Evolutionary conservation across 2,113 vertebrate species (phyloP).

Genomic region (Ctenodactylus gundi): DNA sequence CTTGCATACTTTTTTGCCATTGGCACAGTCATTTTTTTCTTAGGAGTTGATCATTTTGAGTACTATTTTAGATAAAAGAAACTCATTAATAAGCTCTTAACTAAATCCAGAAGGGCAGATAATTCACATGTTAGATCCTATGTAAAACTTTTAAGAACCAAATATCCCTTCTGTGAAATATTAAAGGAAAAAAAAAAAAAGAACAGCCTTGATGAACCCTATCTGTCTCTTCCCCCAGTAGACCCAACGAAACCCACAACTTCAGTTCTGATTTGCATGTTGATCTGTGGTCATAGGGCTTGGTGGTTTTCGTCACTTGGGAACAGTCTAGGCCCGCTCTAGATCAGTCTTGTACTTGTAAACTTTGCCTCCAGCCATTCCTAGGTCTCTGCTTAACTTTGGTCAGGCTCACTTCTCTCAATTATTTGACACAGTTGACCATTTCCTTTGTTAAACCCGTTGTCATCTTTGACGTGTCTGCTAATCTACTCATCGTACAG

Average conservation of each 20-base stretch:
- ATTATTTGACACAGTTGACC: neutral
- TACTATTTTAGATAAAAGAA: neutral
- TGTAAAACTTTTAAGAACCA: neutral
- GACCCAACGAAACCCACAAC: neutral
- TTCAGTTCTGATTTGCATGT: neutral
- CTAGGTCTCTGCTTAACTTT: neutral
- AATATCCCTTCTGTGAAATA: neutral
- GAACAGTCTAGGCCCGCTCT: neutral
- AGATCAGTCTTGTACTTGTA: neutral
- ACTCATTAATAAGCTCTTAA: neutral
- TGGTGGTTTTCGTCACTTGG: neutral
- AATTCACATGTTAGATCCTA: neutral
- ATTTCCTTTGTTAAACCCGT: neutral
- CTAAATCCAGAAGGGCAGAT: neutral
- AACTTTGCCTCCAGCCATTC: neutral
- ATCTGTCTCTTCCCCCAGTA: neutral
- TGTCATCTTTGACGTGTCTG: neutral
- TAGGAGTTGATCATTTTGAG: neutral
- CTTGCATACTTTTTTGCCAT: neutral
- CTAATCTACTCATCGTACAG: neutral
- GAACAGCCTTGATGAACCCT: neutral
- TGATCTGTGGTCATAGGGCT: neutral
- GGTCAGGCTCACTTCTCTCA: neutral
- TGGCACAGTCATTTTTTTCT: neutral
- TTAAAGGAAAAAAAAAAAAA: neutral